phyloP scores from a whole-genome alignment of 2,888 invertebrate genomes.

The Lymantria dispar region DNA sequence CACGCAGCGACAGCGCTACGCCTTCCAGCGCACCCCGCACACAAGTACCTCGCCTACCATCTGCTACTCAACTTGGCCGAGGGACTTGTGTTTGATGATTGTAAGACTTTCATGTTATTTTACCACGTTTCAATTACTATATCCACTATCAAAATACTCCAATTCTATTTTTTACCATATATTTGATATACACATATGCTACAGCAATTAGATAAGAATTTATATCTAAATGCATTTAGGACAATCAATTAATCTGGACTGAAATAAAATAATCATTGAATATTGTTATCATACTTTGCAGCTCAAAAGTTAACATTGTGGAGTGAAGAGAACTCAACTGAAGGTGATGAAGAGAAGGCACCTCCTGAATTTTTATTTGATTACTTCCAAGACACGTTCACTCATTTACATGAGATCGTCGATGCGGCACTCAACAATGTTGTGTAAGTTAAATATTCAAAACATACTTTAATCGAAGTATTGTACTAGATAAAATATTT shows the following conservation, averaged over 20 bases:
- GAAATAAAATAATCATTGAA: too few relatives aligned
- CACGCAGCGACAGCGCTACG: neutral
- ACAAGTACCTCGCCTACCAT: slow-evolving; percentile 2
- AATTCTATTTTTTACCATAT: too few relatives aligned
- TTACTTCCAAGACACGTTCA: slow-evolving; percentile 32
- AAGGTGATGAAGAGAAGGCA: slow-evolving; percentile 21
- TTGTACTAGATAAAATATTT: too few relatives aligned
- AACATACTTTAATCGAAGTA: too few relatives aligned
- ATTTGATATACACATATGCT: too few relatives aligned
- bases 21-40: slow-evolving; percentile 6
- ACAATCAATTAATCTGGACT: too few relatives aligned
- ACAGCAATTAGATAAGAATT: too few relatives aligned
- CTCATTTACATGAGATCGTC: slow-evolving; percentile 38
- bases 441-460: slow-evolving; percentile 28
- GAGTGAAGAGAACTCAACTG: slow-evolving; percentile 19
- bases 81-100: slow-evolving; percentile 1
- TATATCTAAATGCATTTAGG: too few relatives aligned
- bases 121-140: too few relatives aligned
- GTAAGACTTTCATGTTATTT: neutral
- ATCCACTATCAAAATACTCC: too few relatives aligned
- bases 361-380: slow-evolving; percentile 35
- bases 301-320: slow-evolving; percentile 43
- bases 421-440: slow-evolving; percentile 40
- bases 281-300: slow-evolving; percentile 11
- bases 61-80: slow-evolving; percentile 3